Conservation (phyloP, 2,797 vertebrate species). For the Urophycis tenuis region DNA sequence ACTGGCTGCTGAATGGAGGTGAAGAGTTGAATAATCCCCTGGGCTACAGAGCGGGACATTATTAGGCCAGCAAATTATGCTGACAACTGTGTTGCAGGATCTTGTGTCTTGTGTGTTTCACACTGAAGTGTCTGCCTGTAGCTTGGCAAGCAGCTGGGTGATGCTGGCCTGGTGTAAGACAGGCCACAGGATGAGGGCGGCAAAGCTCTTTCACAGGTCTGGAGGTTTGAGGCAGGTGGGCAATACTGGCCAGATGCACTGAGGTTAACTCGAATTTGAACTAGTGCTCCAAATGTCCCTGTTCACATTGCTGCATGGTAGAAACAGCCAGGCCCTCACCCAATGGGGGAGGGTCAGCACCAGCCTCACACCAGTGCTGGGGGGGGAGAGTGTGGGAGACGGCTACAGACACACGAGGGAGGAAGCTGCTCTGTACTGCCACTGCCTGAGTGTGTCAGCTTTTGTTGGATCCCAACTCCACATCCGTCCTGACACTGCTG, state of each 20-base stretch:
- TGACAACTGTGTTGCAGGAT: constrained; percentile 62
- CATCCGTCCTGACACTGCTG: constrained; percentile 54
- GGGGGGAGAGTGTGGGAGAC: background rate
- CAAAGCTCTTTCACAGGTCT: constrained; percentile 37
- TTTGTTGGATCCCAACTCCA: constrained; percentile 53
- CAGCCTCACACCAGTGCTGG: no score
- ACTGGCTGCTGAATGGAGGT: constrained; percentile 51
- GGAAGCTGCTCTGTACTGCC: background rate
- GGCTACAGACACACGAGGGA: constrained; percentile 12
- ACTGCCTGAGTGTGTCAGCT: constrained; percentile 44
- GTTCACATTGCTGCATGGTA: constrained; percentile 54
- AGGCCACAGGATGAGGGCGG: constrained; percentile 43
- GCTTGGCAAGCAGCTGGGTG: constrained; percentile 45
- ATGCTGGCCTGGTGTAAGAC: constrained; percentile 38
- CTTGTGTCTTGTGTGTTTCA: constrained; percentile 47
- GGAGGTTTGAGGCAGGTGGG: constrained; percentile 44
- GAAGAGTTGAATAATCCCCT: constrained; percentile 58
- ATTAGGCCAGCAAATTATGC: constrained; percentile 61
- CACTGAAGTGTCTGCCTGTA: constrained; percentile 58
- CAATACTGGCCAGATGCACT: constrained; percentile 48
- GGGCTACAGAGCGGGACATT: constrained; percentile 57
- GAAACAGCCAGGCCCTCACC: constrained; percentile 50
- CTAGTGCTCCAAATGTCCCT: constrained; percentile 42
- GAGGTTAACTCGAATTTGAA: constrained; percentile 50
- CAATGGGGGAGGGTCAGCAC: constrained; percentile 31